Conservation (phyloP, 1,140 invertebrate genomes). For the Drosophila parvula region DNA sequence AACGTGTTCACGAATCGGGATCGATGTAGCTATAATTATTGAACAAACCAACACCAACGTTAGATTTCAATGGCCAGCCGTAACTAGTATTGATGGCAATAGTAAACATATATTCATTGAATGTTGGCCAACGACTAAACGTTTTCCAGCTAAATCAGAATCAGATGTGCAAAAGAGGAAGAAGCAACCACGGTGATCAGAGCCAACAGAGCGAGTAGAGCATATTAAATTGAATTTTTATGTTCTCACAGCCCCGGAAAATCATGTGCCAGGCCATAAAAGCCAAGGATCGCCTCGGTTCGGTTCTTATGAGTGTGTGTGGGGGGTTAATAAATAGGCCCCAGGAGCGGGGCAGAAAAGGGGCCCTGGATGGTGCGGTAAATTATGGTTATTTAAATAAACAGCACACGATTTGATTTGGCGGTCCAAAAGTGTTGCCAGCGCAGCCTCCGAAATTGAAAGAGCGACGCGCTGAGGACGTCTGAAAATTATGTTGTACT, state of each 20-base stretch:
- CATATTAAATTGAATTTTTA: conserved; percentile 82
- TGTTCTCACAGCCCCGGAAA: conserved; percentile 76
- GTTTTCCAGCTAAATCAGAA: conserved; percentile 57
- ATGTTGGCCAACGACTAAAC: conserved; percentile 67
- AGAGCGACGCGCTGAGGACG: conserved; percentile 43
- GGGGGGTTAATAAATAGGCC: conserved; percentile 75
- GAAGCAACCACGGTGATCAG: conserved; percentile 24
- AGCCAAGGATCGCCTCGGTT: conserved; percentile 35
- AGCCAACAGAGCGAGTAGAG: conserved; percentile 8
- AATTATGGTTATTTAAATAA: conserved; percentile 85
- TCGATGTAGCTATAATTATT: conserved; percentile 16
- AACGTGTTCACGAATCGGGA: background rate
- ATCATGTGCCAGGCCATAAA: conserved; percentile 71
- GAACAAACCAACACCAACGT: conserved; percentile 19
- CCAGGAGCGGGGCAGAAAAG: conserved; percentile 17
- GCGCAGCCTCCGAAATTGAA: conserved; percentile 73
- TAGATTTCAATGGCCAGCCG: background rate
- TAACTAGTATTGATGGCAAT: conserved; percentile 45
- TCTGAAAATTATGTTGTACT: conserved; percentile 78
- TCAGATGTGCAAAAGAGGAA: conserved; percentile 1
- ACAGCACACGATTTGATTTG: conserved; percentile 84
- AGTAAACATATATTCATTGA: conserved; percentile 56
- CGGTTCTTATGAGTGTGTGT: conserved; percentile 32
- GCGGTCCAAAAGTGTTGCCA: conserved; percentile 74
- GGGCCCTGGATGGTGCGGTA: conserved; percentile 48